phyloP scores from a whole-genome alignment of 2,113 vertebrate species.

The Coreoperca whiteheadi region DNA sequence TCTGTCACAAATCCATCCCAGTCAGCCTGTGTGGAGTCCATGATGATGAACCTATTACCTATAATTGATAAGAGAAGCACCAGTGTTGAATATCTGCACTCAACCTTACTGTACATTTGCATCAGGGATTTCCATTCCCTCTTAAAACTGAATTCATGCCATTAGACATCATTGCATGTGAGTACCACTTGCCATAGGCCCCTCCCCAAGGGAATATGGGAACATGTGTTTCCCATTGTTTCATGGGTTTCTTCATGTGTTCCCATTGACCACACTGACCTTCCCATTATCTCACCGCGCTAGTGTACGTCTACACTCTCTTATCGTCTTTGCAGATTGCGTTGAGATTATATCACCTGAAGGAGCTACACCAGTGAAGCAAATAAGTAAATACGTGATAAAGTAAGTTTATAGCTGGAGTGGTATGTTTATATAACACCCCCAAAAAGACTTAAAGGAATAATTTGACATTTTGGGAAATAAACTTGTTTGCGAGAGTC shows the following conservation, averaged over 20 bases:
- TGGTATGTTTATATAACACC: neutral
- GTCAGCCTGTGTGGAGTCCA: constrained; percentile 3
- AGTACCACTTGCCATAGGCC: constrained; percentile 50
- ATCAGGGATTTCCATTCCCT: constrained; percentile 29
- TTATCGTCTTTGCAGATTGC: constrained; percentile 2
- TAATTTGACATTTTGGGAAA: neutral
- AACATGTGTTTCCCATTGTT: constrained; percentile 77
- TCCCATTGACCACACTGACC: constrained; percentile 50
- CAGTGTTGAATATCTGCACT: constrained; percentile 14
- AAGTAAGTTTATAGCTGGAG: neutral
- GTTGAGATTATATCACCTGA: constrained; percentile 29
- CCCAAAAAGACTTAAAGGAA: neutral
- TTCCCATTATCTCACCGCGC: constrained; percentile 47
- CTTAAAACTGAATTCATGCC: constrained; percentile 45
- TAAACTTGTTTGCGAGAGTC: neutral
- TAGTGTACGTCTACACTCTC: neutral
- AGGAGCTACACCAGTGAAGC: neutral
- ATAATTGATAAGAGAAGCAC: constrained; percentile 40
- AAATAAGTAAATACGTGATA: neutral
- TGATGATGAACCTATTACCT: constrained; percentile 50
- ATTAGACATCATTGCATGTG: constrained; percentile 57
- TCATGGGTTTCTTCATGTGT: constrained; percentile 43
- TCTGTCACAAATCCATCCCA: constrained; percentile 28
- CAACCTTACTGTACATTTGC: constrained; percentile 9
- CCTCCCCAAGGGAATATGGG: constrained; percentile 18